Conservation (phyloP, 2,113 vertebrate genomes). For the Urocolius indicus region DNA sequence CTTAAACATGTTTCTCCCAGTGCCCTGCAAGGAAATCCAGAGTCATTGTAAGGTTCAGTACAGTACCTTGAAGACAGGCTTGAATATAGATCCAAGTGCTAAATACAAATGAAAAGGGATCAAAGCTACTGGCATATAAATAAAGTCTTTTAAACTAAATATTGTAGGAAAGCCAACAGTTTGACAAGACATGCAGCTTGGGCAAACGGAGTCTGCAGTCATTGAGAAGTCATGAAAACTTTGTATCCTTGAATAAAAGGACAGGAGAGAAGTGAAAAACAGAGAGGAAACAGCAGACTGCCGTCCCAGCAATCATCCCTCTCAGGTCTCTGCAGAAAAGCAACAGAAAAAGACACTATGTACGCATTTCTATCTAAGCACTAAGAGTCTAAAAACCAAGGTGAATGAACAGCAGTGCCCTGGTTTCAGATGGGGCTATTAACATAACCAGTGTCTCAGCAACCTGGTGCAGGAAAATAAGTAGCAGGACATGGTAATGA, state of each 20-base stretch:
- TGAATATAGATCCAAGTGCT: not conserved
- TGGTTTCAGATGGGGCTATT: constrained; percentile 19
- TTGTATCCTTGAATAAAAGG: constrained; percentile 19
- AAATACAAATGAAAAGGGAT: not conserved
- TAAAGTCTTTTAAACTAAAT: not conserved
- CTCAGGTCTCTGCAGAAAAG: not conserved
- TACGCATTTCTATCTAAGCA: not conserved
- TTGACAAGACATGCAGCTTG: not conserved
- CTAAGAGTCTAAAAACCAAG: not conserved
- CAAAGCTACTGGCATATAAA: not conserved
- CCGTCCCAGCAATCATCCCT: not conserved
- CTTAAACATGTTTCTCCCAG: not conserved
- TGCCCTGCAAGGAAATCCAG: not conserved
- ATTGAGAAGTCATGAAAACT: constrained; percentile 8
- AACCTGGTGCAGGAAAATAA: constrained; percentile 23
- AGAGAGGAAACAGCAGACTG: not conserved
- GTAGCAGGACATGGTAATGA: constrained; percentile 1
- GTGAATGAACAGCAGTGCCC: not conserved
- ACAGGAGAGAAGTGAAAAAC: constrained; percentile 15
- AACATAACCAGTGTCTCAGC: constrained; percentile 16
- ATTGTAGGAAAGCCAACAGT: not conserved
- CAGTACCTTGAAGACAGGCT: not conserved
- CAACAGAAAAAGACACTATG: not conserved
- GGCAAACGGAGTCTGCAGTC: not conserved
- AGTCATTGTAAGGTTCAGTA: not conserved